These are phyloP conservation scores for Crossocerus cetratus DNA, from an alignment of 2,888 invertebrate genomes.

Conservation along the genomic window DNA sequence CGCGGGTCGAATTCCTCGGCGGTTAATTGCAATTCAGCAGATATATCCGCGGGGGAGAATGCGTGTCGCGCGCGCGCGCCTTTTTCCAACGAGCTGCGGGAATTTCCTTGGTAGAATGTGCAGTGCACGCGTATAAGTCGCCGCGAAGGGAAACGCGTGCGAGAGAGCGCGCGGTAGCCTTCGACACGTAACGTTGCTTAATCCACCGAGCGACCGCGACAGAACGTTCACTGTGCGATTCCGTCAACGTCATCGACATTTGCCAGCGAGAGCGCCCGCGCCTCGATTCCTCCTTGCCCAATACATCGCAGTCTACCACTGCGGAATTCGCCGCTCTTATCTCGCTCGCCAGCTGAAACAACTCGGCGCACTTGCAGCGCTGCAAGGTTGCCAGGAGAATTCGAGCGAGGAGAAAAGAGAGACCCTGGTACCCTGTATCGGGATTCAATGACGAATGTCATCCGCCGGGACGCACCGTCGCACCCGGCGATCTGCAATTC, in stretches of 20 bases:
- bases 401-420: too few species aligned
- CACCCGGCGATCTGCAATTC: too few species aligned
- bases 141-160: too few species aligned
- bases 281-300: slow-evolving; percentile 8
- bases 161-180: slow-evolving; percentile 7
- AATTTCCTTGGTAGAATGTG: slow-evolving; percentile 29
- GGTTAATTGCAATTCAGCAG: too few species aligned
- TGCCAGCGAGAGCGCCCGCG: slow-evolving; percentile 14
- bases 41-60: slow-evolving; percentile 19
- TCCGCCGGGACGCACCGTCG: too few species aligned
- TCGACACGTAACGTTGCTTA: slow-evolving; percentile 23
- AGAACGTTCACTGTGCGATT: slow-evolving; percentile 7
- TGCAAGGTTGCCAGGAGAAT: too few species aligned
- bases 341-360: slow-evolving; percentile 1
- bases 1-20: too few species aligned
- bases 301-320: background rate
- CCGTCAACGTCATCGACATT: slow-evolving; percentile 23
- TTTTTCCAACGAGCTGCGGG: slow-evolving; percentile 16
- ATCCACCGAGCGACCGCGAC: slow-evolving; percentile 19
- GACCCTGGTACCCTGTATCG: too few species aligned
- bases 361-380: background rate
- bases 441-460: too few species aligned
- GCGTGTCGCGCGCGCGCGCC: slow-evolving; percentile 13
- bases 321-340: background rate
- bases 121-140: background rate